Conservation (phyloP, 2,888 invertebrate genomes). For the Tetragnatha montana region DNA sequence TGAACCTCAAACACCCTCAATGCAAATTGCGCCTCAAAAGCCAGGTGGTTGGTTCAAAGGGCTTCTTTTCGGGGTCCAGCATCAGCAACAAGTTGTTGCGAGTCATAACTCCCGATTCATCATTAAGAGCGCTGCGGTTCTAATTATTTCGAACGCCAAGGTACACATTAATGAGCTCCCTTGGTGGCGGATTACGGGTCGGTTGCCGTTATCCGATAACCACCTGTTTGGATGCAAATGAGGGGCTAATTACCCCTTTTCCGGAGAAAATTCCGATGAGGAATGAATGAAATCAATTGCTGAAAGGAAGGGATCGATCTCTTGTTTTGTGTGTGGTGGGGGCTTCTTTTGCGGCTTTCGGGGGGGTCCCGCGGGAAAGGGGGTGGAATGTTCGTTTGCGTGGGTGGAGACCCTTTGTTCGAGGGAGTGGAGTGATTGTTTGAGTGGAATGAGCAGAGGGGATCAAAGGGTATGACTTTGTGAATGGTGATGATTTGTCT, state of each 20-base stretch:
- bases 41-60: slow-evolving; percentile 18
- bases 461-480: neutral
- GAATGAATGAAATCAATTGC: slow-evolving; percentile 49
- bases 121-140: slow-evolving; percentile 18
- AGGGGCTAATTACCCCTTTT: slow-evolving; percentile 45
- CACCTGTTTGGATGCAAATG: slow-evolving; percentile 62
- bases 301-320: neutral
- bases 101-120: slow-evolving; percentile 35
- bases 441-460: neutral
- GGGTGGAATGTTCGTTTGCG: slow-evolving; percentile 7
- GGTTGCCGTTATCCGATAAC: slow-evolving; percentile 34
- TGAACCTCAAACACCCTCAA: neutral
- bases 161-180: slow-evolving; percentile 40
- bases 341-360: slow-evolving; percentile 15
- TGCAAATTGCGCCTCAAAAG: neutral
- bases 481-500: neutral
- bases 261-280: slow-evolving; percentile 32
- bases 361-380: neutral
- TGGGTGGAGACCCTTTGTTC: neutral
- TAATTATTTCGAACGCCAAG: slow-evolving; percentile 31
- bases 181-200: slow-evolving; percentile 8
- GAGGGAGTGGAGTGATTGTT: neutral
- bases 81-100: slow-evolving; percentile 43
- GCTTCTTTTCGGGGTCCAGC: neutral
- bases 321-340: neutral